Evolutionary conservation across 1,140 invertebrate species (phyloP), one percentile per base, ranked within the genome.

Genomic region (Grapholita molesta): DNA sequence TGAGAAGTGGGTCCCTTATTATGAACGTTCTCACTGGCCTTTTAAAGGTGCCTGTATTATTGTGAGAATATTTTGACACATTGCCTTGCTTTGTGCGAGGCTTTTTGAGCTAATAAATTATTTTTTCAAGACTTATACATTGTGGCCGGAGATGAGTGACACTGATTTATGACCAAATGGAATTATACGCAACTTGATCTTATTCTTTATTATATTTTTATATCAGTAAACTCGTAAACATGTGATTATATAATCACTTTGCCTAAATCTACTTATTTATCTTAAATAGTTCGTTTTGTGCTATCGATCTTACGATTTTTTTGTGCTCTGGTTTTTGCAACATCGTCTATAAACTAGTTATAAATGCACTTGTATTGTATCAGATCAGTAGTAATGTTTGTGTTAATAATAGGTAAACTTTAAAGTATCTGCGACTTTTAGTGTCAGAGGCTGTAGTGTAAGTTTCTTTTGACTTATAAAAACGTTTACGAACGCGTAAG

Each of bases 11-110:
- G 76, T 81, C 75, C 69, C 67, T 82, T 69, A 75, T 78, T 79
- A 70, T 83, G 75, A 72, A 75, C 76, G 69, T 75, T 76, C 71
- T 74, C 73, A 74, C 75, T 75, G 65, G 70, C 70, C 61, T 80
- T 70, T 85, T 74, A 66, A 80, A 74, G 77, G 75, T 85, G 74
- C 87, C 81, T 78, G 71, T 69, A 84, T 85, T 82, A 78, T 89
- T 77, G 78, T 67, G 70, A 76, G 71, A 52, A 75, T 90, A 89
- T 90, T 90, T 90, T 90, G 88, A 90, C 88, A 89, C 83, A 90
- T 89, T 82, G 82, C 80, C 67, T 21, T 71, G 64, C 74, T 88
- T 90, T 90, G 86, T 90, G 83, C 84, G 81, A 70, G 21, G 57
- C 79, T 83, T 88, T 88, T 84, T 74, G 42, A 67, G 72, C 66